Percentiles rank a stretch among this genome's conserved stretches.
Evolutionary conservation across 2,888 invertebrate genomes (phyloP).

Genomic region (Ophioninae sp.): DNA sequence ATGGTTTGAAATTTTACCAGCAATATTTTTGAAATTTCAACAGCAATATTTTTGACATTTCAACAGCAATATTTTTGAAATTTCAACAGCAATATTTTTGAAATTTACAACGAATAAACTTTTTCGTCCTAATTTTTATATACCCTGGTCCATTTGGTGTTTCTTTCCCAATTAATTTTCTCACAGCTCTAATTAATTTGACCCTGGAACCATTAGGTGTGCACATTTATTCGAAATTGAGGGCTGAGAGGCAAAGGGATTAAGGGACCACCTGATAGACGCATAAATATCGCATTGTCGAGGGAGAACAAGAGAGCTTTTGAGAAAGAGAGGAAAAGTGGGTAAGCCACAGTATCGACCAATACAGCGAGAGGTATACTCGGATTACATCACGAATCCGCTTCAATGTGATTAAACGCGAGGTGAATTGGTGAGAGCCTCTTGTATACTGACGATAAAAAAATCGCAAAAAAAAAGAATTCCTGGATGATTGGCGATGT

Average conservation of each 20-base stretch:
- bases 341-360: conserved; percentile 13
- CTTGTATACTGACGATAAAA: conserved; percentile 4
- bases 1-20: neutral
- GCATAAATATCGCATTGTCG: neutral
- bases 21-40: neutral
- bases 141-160: neutral
- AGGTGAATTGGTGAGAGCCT: conserved; percentile 2
- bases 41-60: neutral
- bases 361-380: conserved; percentile 3
- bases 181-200: conserved; percentile 18
- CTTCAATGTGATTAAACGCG: conserved; percentile 54
- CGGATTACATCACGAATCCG: conserved; percentile 55
- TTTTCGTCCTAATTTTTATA: neutral
- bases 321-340: conserved; percentile 17
- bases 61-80: neutral
- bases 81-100: neutral
- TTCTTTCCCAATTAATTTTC: conserved; percentile 7
- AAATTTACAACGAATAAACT: neutral
- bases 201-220: conserved; percentile 40
- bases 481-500: neutral
- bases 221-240: conserved; percentile 39
- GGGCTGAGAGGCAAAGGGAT: neutral
- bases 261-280: conserved; percentile 19
- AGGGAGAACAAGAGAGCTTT: neutral
- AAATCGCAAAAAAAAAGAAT: neutral